A percentile compares a stretch with the other conserved stretches of the same genome.
phyloP scores from a whole-genome alignment of 2,797 vertebrate species.

The Acrossocheilus wenchowensis region DNA sequence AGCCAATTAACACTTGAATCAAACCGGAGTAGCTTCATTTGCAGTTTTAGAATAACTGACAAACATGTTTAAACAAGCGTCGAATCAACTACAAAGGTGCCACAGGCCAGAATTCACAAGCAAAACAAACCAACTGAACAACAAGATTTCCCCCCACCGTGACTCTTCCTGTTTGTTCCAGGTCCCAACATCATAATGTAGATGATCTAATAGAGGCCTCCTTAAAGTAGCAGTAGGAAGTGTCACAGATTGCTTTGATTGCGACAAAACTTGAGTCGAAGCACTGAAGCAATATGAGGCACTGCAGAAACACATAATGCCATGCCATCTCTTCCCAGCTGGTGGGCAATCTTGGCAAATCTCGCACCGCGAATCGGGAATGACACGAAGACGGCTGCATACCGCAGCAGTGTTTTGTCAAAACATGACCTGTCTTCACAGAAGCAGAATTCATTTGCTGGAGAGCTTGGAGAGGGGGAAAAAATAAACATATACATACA shows the following conservation, averaged over 20 bases:
- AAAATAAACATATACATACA: not conserved
- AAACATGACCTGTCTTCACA: constrained; percentile 50
- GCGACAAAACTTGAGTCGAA: constrained; percentile 43
- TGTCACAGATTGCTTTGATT: constrained; percentile 57
- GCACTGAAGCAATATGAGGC: constrained; percentile 40
- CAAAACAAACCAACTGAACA: constrained; percentile 47
- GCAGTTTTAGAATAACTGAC: constrained; percentile 62
- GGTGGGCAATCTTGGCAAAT: constrained; percentile 51
- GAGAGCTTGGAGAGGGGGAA: not conserved
- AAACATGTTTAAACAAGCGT: constrained; percentile 62
- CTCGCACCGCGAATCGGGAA: constrained; percentile 36
- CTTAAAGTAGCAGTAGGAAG: constrained; percentile 41
- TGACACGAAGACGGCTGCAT: constrained; percentile 32
- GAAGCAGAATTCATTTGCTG: constrained; percentile 30
- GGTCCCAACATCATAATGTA: constrained; percentile 30
- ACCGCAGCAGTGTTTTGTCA: constrained; percentile 37
- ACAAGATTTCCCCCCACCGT: constrained; percentile 1
- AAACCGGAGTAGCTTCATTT: constrained; percentile 65
- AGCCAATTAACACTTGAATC: constrained; percentile 68
- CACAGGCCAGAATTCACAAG: constrained; percentile 52
- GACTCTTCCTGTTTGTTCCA: constrained; percentile 36
- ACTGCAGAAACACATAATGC: constrained; percentile 49
- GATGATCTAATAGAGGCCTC: constrained; percentile 39
- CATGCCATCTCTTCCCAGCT: constrained; percentile 55
- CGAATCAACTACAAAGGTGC: constrained; percentile 61